Percentiles rank a stretch among this genome's conserved stretches.
These are phyloP conservation scores for Drosophila neonasuta DNA, from an alignment of 2,888 invertebrate genomes.

Conservation along the genomic window DNA sequence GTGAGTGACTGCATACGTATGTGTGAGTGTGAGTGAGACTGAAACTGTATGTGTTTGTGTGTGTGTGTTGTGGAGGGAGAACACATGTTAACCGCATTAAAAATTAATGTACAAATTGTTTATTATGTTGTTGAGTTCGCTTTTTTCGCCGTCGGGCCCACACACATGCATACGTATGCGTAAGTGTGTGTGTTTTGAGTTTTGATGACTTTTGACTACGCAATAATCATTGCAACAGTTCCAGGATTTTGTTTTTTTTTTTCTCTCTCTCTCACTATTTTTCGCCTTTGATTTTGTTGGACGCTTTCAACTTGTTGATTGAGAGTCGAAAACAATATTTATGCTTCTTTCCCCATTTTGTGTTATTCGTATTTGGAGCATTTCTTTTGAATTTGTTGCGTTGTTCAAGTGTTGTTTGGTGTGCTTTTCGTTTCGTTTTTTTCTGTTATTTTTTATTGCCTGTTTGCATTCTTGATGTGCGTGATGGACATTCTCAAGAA, in stretches of 20 bases:
- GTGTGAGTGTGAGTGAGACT: neutral
- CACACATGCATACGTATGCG: slow-evolving; percentile 32
- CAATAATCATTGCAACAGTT: slow-evolving; percentile 54
- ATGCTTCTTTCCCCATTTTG: slow-evolving; percentile 12
- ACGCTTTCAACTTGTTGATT: slow-evolving; percentile 68
- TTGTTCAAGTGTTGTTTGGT: slow-evolving; percentile 28
- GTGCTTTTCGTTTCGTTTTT: too few relatives aligned
- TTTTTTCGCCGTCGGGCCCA: slow-evolving; percentile 53
- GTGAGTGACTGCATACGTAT: slow-evolving; percentile 28
- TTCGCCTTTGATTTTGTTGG: slow-evolving; percentile 41
- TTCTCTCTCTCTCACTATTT: slow-evolving; percentile 16
- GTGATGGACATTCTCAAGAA: slow-evolving; percentile 74
- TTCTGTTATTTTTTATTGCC: slow-evolving; percentile 34
- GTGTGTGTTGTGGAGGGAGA: slow-evolving; percentile 29
- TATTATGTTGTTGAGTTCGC: slow-evolving; percentile 69
- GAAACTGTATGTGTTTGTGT: slow-evolving; percentile 19
- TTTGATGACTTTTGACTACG: slow-evolving; percentile 57
- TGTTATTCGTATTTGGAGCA: slow-evolving; percentile 21
- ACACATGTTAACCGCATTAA: slow-evolving; percentile 77
- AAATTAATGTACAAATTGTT: slow-evolving; percentile 77
- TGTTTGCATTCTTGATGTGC: slow-evolving; percentile 46
- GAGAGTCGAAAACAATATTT: slow-evolving; percentile 49
- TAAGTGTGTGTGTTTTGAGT: slow-evolving; percentile 20
- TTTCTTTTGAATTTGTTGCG: slow-evolving; percentile 60
- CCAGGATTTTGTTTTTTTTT: slow-evolving; percentile 40